Conservation (phyloP, 2,113 vertebrate species). For the Calidris pugnax region DNA sequence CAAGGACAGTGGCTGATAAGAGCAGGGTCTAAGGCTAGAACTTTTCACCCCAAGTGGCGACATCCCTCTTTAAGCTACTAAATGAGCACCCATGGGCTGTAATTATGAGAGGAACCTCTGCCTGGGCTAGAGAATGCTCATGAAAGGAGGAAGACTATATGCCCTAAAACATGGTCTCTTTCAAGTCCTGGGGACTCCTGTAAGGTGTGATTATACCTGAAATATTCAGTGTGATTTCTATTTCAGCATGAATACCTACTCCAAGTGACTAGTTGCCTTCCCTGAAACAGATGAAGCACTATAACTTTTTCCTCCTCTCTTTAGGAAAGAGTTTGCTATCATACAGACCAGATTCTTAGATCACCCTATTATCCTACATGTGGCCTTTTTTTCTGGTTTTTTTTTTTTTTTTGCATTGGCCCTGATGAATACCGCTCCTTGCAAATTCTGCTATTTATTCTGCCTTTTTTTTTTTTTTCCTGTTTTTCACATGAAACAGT, state of each 20-base stretch:
- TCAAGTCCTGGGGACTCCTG: not conserved
- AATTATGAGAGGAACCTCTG: not conserved
- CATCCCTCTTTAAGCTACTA: not conserved
- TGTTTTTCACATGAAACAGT: not conserved
- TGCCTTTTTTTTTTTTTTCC: not conserved
- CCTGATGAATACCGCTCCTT: not conserved
- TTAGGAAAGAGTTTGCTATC: not conserved
- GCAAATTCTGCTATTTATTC: not conserved
- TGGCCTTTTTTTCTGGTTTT: rapidly evolving
- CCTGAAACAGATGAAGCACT: not conserved
- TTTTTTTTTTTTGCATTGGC: not conserved
- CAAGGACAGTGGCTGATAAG: not conserved
- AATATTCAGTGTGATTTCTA: not conserved
- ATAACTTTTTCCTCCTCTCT: not conserved
- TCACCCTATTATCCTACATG: not conserved
- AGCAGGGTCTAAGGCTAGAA: not conserved
- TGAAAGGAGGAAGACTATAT: not conserved
- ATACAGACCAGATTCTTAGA: not conserved
- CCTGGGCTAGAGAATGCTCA: not conserved
- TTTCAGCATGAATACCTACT: not conserved
- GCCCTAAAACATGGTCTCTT: not conserved
- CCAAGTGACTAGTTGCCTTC: not conserved
- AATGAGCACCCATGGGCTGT: rapidly evolving
- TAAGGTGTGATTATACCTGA: not conserved
- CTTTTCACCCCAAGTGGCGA: not conserved